Evolutionary conservation across 2,113 vertebrate species (phyloP).

Genomic region (Oriolus oriolus): DNA sequence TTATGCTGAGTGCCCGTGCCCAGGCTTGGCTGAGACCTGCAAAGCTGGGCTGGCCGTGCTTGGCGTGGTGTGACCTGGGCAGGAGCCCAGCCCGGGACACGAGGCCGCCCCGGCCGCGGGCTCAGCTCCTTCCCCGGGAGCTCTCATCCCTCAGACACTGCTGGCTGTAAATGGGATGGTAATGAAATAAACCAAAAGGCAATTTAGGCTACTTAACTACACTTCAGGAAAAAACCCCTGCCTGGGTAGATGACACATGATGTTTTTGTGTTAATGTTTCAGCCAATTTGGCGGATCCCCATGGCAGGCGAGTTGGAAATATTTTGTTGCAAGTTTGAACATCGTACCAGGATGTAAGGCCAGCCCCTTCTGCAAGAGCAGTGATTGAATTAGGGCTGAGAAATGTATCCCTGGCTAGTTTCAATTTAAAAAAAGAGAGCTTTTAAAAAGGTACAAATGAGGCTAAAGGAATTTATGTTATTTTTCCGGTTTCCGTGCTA

Average conservation of each 20-base stretch:
- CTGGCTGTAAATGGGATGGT: background rate
- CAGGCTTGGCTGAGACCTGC: background rate
- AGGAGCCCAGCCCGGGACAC: background rate
- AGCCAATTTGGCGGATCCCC: background rate
- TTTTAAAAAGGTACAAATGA: slow-evolving; percentile 47
- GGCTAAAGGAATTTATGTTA: slow-evolving; percentile 47
- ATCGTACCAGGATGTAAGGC: background rate
- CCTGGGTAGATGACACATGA: background rate
- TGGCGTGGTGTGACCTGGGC: background rate
- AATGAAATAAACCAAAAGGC: background rate
- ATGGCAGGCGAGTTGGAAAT: background rate
- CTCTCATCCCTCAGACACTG: background rate
- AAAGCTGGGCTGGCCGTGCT: background rate
- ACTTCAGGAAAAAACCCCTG: background rate
- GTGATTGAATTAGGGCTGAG: slow-evolving; percentile 2
- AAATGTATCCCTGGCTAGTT: slow-evolving; percentile 23
- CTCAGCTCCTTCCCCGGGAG: slow-evolving; percentile 16
- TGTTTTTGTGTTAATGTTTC: background rate
- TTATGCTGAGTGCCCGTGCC: fast-evolving
- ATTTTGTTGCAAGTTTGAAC: slow-evolving; percentile 20
- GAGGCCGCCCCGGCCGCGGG: background rate
- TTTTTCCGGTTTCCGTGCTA: slow-evolving; percentile 48
- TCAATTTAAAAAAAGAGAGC: background rate
- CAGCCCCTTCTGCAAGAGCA: background rate
- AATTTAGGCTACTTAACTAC: slow-evolving; percentile 6